Evolutionary conservation across 2,888 invertebrate species (phyloP).

Genomic region (Tiphia femorata): DNA sequence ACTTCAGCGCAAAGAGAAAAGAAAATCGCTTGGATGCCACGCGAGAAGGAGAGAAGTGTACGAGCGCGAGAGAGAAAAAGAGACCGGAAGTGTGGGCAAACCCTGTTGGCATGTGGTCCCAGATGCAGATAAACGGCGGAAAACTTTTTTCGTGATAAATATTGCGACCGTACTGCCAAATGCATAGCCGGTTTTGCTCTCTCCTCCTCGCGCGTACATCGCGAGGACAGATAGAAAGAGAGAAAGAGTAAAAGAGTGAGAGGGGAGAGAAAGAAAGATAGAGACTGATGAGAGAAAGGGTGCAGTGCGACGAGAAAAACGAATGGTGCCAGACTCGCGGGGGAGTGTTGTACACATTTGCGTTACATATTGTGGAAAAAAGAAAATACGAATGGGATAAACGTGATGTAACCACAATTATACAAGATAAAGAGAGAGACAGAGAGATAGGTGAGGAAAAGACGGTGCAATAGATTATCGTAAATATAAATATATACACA

Average conservation of each 20-base stretch:
- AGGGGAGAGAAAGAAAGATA: too few relatives aligned
- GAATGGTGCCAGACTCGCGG: conserved; percentile 27
- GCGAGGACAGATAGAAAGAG: not conserved
- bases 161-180: not conserved
- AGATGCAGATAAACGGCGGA: not conserved
- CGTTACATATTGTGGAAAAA: conserved; percentile 18
- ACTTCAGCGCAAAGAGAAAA: conserved; percentile 41
- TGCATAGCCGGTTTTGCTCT: not conserved
- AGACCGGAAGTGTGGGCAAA: not conserved
- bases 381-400: conserved; percentile 21
- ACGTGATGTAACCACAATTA: conserved; percentile 23
- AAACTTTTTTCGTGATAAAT: not conserved
- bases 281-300: conserved; percentile 13
- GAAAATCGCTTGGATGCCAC: not conserved
- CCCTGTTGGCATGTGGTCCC: not conserved
- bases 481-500: conserved; percentile 19
- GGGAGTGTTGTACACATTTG: conserved; percentile 7
- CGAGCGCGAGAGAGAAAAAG: conserved; percentile 2
- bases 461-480: conserved; percentile 53
- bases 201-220: not conserved
- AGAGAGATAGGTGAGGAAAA: conserved; percentile 57
- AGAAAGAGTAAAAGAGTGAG: not conserved
- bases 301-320: conserved; percentile 5
- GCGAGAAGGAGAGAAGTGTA: not conserved
- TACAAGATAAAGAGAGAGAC: conserved; percentile 29